These are phyloP conservation scores for Dicyrtomina minuta DNA, from an alignment of 2,888 invertebrate species.

Conservation along the genomic window DNA sequence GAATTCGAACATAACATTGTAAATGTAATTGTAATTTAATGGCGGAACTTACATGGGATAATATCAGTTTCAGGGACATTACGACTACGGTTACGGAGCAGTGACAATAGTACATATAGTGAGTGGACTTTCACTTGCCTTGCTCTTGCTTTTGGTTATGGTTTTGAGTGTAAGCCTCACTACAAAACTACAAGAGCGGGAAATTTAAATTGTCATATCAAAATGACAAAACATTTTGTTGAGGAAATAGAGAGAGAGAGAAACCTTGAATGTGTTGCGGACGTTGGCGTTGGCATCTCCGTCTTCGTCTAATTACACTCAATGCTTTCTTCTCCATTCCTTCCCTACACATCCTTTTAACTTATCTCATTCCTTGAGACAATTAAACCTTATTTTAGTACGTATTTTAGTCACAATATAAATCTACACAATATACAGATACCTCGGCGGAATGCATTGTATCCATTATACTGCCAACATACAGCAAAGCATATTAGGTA, in stretches of 20 bases:
- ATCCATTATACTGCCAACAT: no score
- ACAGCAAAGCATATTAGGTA: no score
- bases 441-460: no score
- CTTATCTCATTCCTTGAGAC: constrained; percentile 4
- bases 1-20: no score
- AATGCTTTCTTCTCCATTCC: background rate
- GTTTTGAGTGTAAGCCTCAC: no score
- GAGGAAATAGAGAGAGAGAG: constrained; percentile 1
- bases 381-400: constrained; percentile 7
- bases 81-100: background rate
- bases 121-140: no score
- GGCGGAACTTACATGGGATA: constrained; percentile 9
- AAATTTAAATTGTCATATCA: background rate
- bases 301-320: background rate
- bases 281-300: no score
- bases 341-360: constrained; percentile 6
- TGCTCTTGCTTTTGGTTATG: no score
- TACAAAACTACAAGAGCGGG: background rate
- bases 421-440: no score
- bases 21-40: constrained; percentile 5
- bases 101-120: no score
- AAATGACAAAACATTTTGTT: constrained; percentile 5
- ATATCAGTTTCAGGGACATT: background rate
- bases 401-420: no score
- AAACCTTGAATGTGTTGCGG: background rate